These are phyloP conservation scores for Caranx melampygus DNA, from an alignment of 2,113 vertebrate genomes.

Conservation along the genomic window DNA sequence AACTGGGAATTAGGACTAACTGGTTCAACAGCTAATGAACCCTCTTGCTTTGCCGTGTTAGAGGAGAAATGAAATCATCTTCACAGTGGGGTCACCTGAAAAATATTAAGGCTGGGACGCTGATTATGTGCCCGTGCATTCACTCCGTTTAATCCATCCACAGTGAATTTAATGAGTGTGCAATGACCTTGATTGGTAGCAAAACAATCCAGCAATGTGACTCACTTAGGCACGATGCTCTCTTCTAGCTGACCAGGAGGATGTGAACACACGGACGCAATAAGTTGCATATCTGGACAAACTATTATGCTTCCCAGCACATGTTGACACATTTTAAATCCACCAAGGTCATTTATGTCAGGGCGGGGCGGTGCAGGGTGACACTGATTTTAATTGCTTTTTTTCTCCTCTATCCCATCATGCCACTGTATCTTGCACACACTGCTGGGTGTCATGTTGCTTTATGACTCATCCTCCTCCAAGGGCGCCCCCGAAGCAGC, in stretches of 20 bases:
- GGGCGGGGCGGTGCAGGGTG: conserved; percentile 17
- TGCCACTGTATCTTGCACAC: conserved; percentile 42
- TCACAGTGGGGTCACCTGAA: conserved; percentile 48
- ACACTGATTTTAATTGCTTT: conserved; percentile 72
- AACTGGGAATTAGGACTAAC: conserved; percentile 32
- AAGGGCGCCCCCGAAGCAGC: conserved; percentile 49
- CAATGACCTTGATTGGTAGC: conserved; percentile 64
- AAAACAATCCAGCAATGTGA: conserved; percentile 49
- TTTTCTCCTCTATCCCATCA: conserved; percentile 35
- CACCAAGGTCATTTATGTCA: conserved; percentile 68
- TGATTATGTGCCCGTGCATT: conserved; percentile 42
- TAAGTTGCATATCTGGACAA: conserved; percentile 31
- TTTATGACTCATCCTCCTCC: conserved; percentile 65
- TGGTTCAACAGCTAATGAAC: conserved; percentile 46
- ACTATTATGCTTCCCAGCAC: conserved; percentile 7
- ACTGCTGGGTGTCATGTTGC: conserved; percentile 50
- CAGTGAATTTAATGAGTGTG: conserved; percentile 45
- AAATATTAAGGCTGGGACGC: conserved; percentile 37
- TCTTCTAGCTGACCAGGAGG: neutral
- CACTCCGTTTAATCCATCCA: conserved; percentile 41
- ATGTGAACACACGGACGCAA: neutral
- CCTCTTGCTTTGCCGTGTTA: conserved; percentile 25
- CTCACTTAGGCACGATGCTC: conserved; percentile 8
- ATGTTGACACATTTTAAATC: conserved; percentile 48
- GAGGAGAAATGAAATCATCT: conserved; percentile 43